Evolutionary conservation across 2,113 vertebrate species (phyloP).

Genomic region (Bubo bubo): DNA sequence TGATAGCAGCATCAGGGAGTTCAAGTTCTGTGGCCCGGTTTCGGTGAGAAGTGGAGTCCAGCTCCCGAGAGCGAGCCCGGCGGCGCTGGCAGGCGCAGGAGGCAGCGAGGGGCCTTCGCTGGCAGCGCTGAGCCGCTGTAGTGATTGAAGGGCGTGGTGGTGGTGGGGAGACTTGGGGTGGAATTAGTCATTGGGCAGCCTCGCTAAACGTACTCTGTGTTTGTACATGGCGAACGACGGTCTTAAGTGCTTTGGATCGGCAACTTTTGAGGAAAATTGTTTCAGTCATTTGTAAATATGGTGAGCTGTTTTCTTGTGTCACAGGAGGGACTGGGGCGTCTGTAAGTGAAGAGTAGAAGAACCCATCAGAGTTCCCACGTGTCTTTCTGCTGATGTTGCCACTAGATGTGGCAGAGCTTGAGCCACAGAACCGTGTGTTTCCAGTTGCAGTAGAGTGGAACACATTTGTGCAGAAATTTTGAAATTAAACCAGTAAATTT

Average conservation of each 20-base stretch:
- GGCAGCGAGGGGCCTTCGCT: neutral
- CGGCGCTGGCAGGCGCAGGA: neutral
- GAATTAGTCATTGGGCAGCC: neutral
- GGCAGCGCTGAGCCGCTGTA: neutral
- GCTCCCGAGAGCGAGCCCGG: neutral
- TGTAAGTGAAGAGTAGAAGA: neutral
- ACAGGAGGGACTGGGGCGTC: neutral
- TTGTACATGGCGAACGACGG: rapidly evolving
- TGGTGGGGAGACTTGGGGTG: neutral
- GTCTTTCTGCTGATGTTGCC: neutral
- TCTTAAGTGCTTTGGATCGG: neutral
- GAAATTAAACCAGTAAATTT: neutral
- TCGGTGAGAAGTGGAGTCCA: rapidly evolving
- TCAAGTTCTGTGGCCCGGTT: rapidly evolving
- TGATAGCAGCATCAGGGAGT: neutral
- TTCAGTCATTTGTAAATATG: rapidly evolving
- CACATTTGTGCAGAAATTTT: neutral
- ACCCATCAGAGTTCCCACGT: rapidly evolving
- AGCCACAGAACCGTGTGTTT: neutral
- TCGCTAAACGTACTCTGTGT: rapidly evolving
- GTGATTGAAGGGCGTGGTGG: neutral
- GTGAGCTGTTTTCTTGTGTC: neutral
- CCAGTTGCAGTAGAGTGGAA: neutral
- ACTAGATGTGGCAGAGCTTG: neutral
- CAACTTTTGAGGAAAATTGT: neutral